phyloP scores from a whole-genome alignment of 2,797 vertebrate species.

The Peromyscus aztecus region DNA sequence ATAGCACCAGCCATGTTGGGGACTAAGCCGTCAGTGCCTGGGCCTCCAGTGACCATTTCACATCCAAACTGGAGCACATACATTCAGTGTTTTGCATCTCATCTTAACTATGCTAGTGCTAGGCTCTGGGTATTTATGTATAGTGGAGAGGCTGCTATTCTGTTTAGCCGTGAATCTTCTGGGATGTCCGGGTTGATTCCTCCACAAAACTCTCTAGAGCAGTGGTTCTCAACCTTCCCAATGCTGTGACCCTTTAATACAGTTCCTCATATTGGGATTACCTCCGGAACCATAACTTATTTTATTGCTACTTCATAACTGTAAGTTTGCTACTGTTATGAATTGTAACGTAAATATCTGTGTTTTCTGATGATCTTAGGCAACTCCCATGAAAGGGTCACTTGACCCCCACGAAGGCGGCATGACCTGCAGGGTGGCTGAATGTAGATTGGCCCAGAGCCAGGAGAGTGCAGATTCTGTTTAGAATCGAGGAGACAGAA shows the following conservation, averaged over 20 bases:
- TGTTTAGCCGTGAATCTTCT: rapidly evolving
- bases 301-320: neutral
- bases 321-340: neutral
- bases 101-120: neutral
- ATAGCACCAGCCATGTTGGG: neutral
- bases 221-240: neutral
- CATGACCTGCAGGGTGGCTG: rapidly evolving
- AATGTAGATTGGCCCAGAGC: neutral
- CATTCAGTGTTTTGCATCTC: neutral
- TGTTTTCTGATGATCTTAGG: neutral
- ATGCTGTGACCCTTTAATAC: neutral
- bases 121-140: neutral
- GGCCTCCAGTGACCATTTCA: neutral
- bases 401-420: neutral
- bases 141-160: neutral
- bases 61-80: neutral
- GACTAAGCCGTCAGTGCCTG: neutral
- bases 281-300: neutral
- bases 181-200: neutral
- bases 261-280: neutral
- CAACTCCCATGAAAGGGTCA: neutral
- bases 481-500: neutral
- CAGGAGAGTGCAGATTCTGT: neutral
- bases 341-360: neutral
- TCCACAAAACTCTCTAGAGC: neutral